Conservation (phyloP, 2,888 invertebrate species). For the Agrotis puta region DNA sequence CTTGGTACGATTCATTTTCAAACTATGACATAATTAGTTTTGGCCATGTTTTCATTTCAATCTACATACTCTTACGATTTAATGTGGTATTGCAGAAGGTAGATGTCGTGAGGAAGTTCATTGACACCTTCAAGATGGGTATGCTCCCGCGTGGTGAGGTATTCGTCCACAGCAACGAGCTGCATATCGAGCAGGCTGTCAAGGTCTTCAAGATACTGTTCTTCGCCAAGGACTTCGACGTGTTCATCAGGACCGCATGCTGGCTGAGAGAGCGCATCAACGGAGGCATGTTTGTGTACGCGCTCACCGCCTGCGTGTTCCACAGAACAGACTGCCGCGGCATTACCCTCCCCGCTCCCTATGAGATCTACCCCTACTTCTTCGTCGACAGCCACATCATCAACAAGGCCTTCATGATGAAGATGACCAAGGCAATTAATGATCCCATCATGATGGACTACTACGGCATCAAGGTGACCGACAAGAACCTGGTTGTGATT, state of each 20-base stretch:
- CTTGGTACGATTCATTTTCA: slow-evolving; percentile 75
- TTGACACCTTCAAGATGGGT: slow-evolving; percentile 89
- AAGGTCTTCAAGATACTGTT: slow-evolving; percentile 92
- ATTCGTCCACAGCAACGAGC: slow-evolving; percentile 92
- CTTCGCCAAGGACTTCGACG: slow-evolving; percentile 93
- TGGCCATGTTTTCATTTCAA: no score
- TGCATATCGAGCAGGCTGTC: slow-evolving; percentile 92
- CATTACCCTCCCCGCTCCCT: slow-evolving; percentile 93
- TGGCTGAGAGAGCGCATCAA: slow-evolving; percentile 94
- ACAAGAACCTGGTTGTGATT: slow-evolving; percentile 91
- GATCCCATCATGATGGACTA: slow-evolving; percentile 89
- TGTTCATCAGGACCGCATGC: slow-evolving; percentile 92
- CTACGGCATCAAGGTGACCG: slow-evolving; percentile 87
- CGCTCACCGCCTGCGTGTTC: slow-evolving; percentile 92
- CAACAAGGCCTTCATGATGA: slow-evolving; percentile 92
- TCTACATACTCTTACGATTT: slow-evolving; percentile 1
- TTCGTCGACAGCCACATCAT: slow-evolving; percentile 94
- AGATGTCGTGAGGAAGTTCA: slow-evolving; percentile 91
- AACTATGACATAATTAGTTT: background rate
- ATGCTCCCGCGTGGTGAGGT: slow-evolving; percentile 91
- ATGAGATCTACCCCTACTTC: slow-evolving; percentile 95
- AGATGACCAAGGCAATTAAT: slow-evolving; percentile 91
- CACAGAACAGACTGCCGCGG: slow-evolving; percentile 93
- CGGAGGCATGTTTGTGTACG: slow-evolving; percentile 94
- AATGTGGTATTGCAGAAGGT: slow-evolving; percentile 81